phyloP scores from a whole-genome alignment of 2,888 invertebrate species.

The Caenorhabditis wallacei region DNA sequence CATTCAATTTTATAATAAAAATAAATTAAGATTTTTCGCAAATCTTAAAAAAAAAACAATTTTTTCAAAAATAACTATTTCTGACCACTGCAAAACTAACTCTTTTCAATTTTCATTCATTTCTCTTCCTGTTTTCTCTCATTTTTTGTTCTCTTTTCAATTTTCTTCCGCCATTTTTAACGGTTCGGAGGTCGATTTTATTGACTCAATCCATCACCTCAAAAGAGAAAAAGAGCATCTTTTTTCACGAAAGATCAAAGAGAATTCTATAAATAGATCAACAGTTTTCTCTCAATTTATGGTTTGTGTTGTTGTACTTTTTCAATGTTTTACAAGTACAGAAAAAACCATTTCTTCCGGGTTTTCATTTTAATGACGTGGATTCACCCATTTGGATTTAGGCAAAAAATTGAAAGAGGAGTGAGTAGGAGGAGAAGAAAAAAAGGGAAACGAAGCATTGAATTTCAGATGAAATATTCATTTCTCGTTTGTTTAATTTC shows the following conservation, averaged over 20 bases:
- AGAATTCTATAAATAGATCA: slow-evolving; percentile 22
- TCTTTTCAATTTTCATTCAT: too few species aligned
- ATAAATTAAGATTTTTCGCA: too few species aligned
- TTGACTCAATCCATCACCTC: slow-evolving; percentile 31
- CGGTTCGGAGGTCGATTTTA: slow-evolving; percentile 38
- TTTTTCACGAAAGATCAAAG: slow-evolving; percentile 23
- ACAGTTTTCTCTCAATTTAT: slow-evolving; percentile 6
- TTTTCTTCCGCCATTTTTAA: slow-evolving; percentile 22
- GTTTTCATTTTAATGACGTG: slow-evolving; percentile 15
- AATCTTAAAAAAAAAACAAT: too few species aligned
- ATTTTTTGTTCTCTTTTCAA: background rate
- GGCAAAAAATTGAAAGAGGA: background rate
- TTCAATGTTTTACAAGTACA: slow-evolving; percentile 14
- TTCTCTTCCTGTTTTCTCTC: background rate
- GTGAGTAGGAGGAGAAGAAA: slow-evolving; percentile 1
- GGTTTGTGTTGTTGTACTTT: slow-evolving; percentile 40
- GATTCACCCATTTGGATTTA: background rate
- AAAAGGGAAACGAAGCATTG: slow-evolving; percentile 5
- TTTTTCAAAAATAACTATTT: too few species aligned
- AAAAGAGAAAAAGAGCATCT: slow-evolving; percentile 16
- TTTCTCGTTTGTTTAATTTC: slow-evolving; percentile 27
- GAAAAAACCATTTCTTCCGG: slow-evolving; percentile 20
- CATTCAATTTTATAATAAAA: too few species aligned
- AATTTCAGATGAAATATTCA: slow-evolving; percentile 34
- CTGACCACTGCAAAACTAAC: too few species aligned